phyloP scores from a whole-genome alignment of 1,140 invertebrate species.

The Drosophila prosaltans region DNA sequence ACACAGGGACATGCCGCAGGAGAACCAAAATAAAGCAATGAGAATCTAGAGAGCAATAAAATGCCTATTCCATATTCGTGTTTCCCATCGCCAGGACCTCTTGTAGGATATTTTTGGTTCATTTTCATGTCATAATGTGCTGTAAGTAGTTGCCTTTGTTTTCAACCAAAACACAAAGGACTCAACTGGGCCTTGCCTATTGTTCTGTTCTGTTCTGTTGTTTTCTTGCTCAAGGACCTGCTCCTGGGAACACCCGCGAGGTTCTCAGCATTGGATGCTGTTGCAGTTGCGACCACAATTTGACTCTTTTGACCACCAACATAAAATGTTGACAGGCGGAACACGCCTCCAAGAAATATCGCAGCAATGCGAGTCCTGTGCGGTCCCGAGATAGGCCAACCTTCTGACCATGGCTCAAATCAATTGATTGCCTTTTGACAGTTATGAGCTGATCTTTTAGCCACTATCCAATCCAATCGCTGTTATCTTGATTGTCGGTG shows the following conservation, averaged over 20 bases:
- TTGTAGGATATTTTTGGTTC: slow-evolving; percentile 2
- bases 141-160: slow-evolving; percentile 76
- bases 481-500: slow-evolving; percentile 56
- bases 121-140: slow-evolving; percentile 78
- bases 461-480: slow-evolving; percentile 29
- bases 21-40: slow-evolving; percentile 74
- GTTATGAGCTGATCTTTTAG: slow-evolving; percentile 70
- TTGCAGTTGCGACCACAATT: slow-evolving; percentile 68
- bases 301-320: slow-evolving; percentile 74
- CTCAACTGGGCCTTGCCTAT: slow-evolving; percentile 43
- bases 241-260: slow-evolving; percentile 63
- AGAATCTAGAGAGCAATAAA: slow-evolving; percentile 59
- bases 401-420: slow-evolving; percentile 44
- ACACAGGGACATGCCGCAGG: slow-evolving; percentile 45
- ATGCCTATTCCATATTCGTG: slow-evolving; percentile 42
- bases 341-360: slow-evolving; percentile 80
- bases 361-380: slow-evolving; percentile 65
- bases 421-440: slow-evolving; percentile 72
- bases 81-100: slow-evolving; percentile 29
- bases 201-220: slow-evolving; percentile 42
- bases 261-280: slow-evolving; percentile 65
- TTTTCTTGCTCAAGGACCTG: slow-evolving; percentile 59
- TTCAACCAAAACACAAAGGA: slow-evolving; percentile 52
- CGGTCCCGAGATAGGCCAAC: slow-evolving; percentile 34
- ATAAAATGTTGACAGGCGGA: slow-evolving; percentile 82